Base-by-base conservation (phyloP, 2,113 vertebrate species). In the Vulpes ferrilata region DNA sequence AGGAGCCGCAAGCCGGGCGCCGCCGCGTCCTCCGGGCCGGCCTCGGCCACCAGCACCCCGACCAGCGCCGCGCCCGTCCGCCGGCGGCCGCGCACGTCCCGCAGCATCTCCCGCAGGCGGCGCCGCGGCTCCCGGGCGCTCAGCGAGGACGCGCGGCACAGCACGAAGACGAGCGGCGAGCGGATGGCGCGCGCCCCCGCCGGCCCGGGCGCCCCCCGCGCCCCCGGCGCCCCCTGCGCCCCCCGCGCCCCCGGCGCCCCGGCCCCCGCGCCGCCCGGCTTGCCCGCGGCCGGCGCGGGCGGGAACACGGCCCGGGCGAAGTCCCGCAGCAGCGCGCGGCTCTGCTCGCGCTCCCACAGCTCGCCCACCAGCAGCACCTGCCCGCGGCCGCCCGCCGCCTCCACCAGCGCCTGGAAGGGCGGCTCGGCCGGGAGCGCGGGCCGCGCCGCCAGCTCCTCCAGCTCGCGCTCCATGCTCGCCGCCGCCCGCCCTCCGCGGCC, bases 311-410 rank as follows among this genome's bases (percentile, higher is more conserved):
- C 98, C 7, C 86, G 95, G 65, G 98, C 98, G 97, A 99, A 98
- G 96, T 95, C 95, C 78, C 88, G 95, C 96, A 98, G 93, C 55
- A 97, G 95, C 30, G 96, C 83, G 19, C 96, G 97, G 79, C 91
- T 97, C 92, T 80, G 93, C 73, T 96, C 97, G 5, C 97, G 98
- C 76, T 97, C 97, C 76, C 80, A 97, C 96, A 97, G 98, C 95
- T 99, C 98, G 65, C 97, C 98, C 95, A 98, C 98, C 97, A 98
- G 96, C 87, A 98, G 97, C 97, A 98, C 97, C 67, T 95, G 96
- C 84, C 74, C 95, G 88, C 97, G 97, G 2, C 98, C 98, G 17
- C 98, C 98, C 11, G 76, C 98, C 62, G 97, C 97, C 94, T 98
- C 98, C 98, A 98, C 85, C 90, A 99, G 97, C 60, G 53, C 88